Evolutionary conservation across 64 coral and sea anemone genomes (phyloP), one percentile per base, ranked within the genome.

Genomic region (Stylophora pistillata): DNA sequence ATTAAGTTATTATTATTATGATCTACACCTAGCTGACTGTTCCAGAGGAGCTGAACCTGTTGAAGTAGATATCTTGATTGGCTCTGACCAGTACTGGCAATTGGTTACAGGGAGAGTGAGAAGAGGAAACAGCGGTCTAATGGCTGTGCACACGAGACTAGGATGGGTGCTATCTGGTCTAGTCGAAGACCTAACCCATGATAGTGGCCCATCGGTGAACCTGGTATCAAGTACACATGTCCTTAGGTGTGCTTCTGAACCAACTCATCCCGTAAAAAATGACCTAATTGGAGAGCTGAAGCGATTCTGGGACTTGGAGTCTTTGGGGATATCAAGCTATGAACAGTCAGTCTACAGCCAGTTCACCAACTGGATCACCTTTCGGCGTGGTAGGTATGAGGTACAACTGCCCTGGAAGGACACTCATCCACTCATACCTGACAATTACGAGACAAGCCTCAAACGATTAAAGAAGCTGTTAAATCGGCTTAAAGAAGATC

Each of bases 231-330:
- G 65, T 16, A 56, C 87, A 15, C 76, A 89, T 78, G 74, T 79
- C 87, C n/a, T n/a, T n/a, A n/a, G n/a, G n/a, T n/a, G n/a, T n/a
- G n/a, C n/a, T n/a, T n/a, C n/a, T n/a, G n/a, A 78, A 70, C 87
- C 60, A 53, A 21, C 57, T 11, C n/a, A 76, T 3, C 75, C 26
- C 63, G 13, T 74, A 13, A 30, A 73, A 10, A 21, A 47, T 53
- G 87, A 89, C 29, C 31, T 71, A n/a, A 80, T 28, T 69, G 61
- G 53, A 89, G 87, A 89, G 68, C 60, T 72, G 1, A 71, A 84
- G 23, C 58, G 76, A 56, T 78, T 93, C 53, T 93, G 91, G 91
- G 77, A 75, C 37, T 53, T 83, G 54, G 86, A 89, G 37, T 55
- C 68, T 32, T 58, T 93, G n/a, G 91, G 85, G 18, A 81, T 93